Evolutionary conservation across 2,113 vertebrate genomes (phyloP).

Genomic region (Orycteropus afer): DNA sequence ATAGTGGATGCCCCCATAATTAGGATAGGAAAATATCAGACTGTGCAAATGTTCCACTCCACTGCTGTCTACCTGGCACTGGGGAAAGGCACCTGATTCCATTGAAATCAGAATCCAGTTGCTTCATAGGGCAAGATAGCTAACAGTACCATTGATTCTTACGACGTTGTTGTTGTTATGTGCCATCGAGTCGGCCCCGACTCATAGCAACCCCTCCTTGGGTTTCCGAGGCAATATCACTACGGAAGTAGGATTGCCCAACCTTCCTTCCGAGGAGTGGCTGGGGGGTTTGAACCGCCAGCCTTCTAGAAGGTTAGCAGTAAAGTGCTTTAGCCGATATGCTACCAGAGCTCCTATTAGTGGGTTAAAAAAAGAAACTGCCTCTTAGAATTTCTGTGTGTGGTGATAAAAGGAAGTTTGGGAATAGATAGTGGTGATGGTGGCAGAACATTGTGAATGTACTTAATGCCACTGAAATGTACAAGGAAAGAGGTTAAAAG

Average conservation of each 20-base stretch:
- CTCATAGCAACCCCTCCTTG: neutral
- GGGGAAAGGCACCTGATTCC: rapidly evolving
- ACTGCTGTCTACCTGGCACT: neutral
- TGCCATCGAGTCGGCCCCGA: too few relatives aligned
- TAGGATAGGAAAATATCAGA: neutral
- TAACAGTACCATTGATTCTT: neutral
- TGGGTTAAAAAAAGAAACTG: neutral
- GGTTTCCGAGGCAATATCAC: too few relatives aligned
- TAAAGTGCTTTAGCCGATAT: too few relatives aligned
- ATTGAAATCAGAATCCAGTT: neutral
- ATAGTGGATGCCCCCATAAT: neutral
- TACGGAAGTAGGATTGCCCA: too few relatives aligned
- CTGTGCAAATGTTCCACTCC: rapidly evolving
- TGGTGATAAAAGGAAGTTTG: neutral
- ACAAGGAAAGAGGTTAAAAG: neutral
- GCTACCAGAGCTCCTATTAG: too few relatives aligned
- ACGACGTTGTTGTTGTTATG: too few relatives aligned
- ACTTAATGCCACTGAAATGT: neutral
- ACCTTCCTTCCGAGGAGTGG: too few relatives aligned
- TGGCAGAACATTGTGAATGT: neutral
- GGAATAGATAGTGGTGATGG: neutral
- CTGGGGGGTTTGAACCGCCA: too few relatives aligned
- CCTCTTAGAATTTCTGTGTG: neutral
- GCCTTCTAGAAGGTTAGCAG: too few relatives aligned
- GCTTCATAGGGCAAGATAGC: neutral